phyloP scores from a whole-genome alignment of 2,113 vertebrate genomes.

The Silurus asotus region DNA sequence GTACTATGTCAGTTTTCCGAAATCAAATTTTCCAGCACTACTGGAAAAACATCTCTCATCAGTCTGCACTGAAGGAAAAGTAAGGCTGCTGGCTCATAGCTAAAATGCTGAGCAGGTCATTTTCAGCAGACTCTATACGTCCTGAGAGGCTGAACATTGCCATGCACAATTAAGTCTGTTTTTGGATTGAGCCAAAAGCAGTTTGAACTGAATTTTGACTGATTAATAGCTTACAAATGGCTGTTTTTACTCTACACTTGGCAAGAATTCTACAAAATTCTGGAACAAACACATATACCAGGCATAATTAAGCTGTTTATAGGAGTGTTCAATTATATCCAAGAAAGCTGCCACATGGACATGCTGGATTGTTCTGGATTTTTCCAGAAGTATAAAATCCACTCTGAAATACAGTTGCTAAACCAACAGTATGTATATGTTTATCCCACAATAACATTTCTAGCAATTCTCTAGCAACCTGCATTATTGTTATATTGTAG shows the following conservation, averaged over 20 bases:
- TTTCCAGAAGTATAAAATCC: not conserved
- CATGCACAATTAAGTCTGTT: not conserved
- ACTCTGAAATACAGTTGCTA: not conserved
- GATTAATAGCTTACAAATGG: not conserved
- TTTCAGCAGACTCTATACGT: not conserved
- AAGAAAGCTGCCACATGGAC: not conserved
- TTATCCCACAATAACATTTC: not conserved
- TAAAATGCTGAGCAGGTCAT: not conserved
- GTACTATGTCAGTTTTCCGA: not conserved
- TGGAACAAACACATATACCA: conserved; percentile 20
- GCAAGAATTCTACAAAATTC: not conserved
- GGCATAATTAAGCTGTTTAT: not conserved
- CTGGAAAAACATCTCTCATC: not conserved
- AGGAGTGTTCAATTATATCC: not conserved
- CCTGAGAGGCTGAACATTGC: not conserved
- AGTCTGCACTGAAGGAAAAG: not conserved
- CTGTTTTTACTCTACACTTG: conserved; percentile 19
- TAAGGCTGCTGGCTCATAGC: not conserved
- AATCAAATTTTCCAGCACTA: not conserved
- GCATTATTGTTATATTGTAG: not conserved
- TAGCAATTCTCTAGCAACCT: too few species aligned
- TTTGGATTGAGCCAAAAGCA: not conserved
- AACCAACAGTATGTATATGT: not conserved
- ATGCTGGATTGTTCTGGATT: not conserved
- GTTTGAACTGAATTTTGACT: not conserved